These are phyloP conservation scores for Philereme vetulata DNA, from an alignment of 2,888 invertebrate species.

Conservation along the genomic window DNA sequence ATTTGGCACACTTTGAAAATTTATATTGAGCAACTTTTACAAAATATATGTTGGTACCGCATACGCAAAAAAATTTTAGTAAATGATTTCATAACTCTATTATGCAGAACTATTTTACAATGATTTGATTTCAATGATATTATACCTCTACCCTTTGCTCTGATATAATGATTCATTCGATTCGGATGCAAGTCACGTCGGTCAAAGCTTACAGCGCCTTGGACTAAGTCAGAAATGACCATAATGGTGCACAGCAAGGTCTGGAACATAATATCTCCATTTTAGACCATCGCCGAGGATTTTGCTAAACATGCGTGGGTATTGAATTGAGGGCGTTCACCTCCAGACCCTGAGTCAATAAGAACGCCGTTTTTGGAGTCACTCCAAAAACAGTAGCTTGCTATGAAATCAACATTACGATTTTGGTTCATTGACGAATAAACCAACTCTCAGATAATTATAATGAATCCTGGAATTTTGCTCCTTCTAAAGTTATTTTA, in stretches of 20 bases:
- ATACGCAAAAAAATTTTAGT: too few species aligned
- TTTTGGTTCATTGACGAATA: slow-evolving; percentile 26
- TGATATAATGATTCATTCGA: slow-evolving; percentile 34
- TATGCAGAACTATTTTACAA: too few species aligned
- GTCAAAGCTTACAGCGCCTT: slow-evolving; percentile 41
- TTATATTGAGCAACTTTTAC: slow-evolving; percentile 26
- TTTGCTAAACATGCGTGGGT: slow-evolving; percentile 65
- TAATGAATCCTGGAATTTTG: slow-evolving; percentile 18
- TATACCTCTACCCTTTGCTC: slow-evolving; percentile 4
- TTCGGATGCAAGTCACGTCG: slow-evolving; percentile 44
- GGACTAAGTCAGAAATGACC: slow-evolving; percentile 58
- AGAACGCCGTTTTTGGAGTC: slow-evolving; percentile 57
- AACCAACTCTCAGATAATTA: slow-evolving; percentile 21
- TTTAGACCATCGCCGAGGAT: slow-evolving; percentile 43
- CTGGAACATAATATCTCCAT: slow-evolving; percentile 45
- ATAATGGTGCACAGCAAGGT: slow-evolving; percentile 46
- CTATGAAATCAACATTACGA: slow-evolving; percentile 29
- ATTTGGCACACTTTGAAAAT: slow-evolving; percentile 43
- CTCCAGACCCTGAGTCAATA: slow-evolving; percentile 63
- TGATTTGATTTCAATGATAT: too few species aligned
- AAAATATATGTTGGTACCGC: too few species aligned
- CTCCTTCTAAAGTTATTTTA: slow-evolving; percentile 13
- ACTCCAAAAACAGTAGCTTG: slow-evolving; percentile 67
- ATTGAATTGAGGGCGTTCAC: slow-evolving; percentile 64
- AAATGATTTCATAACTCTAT: too few species aligned